phyloP scores from a whole-genome alignment of 2,888 invertebrate species.

The Stenoptilia bipunctidactyla region DNA sequence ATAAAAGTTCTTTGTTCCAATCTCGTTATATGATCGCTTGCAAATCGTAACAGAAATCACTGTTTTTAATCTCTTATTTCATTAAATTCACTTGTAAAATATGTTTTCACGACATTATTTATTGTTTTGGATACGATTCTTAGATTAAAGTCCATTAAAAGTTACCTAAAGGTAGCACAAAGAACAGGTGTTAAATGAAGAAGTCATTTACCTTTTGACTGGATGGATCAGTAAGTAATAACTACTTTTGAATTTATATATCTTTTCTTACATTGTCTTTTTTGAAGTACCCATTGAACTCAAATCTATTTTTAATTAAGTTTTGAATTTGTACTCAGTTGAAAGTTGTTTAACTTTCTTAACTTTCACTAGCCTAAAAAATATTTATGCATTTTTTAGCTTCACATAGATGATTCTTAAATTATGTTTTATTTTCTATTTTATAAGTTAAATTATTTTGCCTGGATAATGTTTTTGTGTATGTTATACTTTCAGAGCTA shows the following conservation, averaged over 20 bases:
- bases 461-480: too few relatives aligned
- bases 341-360: constrained; percentile 51
- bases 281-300: constrained; percentile 21
- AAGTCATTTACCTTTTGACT: constrained; percentile 64
- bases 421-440: too few relatives aligned
- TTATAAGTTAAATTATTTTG: too few relatives aligned
- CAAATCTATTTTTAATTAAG: constrained; percentile 14
- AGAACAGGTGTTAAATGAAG: constrained; percentile 57
- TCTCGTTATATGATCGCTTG: constrained; percentile 12
- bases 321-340: constrained; percentile 17
- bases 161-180: constrained; percentile 24
- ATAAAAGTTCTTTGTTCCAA: constrained; percentile 63
- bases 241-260: constrained; percentile 40
- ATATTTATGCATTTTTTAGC: too few relatives aligned
- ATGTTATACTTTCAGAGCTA: too few relatives aligned
- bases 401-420: too few relatives aligned
- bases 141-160: too few relatives aligned
- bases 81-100: too few relatives aligned
- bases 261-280: constrained; percentile 32
- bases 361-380: constrained; percentile 54
- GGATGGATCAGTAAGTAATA: constrained; percentile 46
- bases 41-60: too few relatives aligned
- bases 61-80: too few relatives aligned
- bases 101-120: too few relatives aligned
- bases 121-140: too few relatives aligned